phyloP scores from a whole-genome alignment of 2,888 invertebrate genomes.

The Melangyna quadrimaculata region DNA sequence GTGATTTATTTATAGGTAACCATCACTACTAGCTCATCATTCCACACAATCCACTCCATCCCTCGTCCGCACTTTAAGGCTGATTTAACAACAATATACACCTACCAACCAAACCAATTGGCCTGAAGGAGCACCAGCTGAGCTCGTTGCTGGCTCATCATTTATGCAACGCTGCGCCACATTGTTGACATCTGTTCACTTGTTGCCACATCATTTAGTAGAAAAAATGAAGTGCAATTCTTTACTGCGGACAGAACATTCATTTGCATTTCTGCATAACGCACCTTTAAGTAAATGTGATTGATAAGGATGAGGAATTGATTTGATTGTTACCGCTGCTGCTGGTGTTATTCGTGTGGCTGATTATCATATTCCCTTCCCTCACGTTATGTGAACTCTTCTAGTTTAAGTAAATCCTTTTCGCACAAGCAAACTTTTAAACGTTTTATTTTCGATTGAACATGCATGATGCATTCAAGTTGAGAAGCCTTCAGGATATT shows the following conservation, averaged over 20 bases:
- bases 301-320: conserved; percentile 66
- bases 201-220: conserved; percentile 68
- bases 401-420: not conserved
- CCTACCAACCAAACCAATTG: not conserved
- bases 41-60: conserved; percentile 9
- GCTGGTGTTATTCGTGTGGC: not conserved
- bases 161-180: conserved; percentile 62
- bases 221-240: conserved; percentile 65
- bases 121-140: not conserved
- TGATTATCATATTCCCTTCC: conserved; percentile 33
- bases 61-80: not conserved
- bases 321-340: conserved; percentile 16
- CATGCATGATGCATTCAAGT: no score
- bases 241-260: conserved; percentile 53
- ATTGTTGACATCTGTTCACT: conserved; percentile 70
- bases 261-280: conserved; percentile 70
- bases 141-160: conserved; percentile 54
- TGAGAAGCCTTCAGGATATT: no score
- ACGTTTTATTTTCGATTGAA: not conserved
- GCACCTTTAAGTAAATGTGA: conserved; percentile 61
- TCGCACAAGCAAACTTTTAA: not conserved
- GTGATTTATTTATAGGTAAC: conserved; percentile 70
- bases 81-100: conserved; percentile 21
- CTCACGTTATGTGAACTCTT: not conserved
- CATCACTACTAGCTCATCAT: conserved; percentile 20